A percentile compares a stretch with the other conserved stretches of the same genome.
Conservation (phyloP, 2,888 invertebrate species). For the Nemotelus nigrinus region DNA sequence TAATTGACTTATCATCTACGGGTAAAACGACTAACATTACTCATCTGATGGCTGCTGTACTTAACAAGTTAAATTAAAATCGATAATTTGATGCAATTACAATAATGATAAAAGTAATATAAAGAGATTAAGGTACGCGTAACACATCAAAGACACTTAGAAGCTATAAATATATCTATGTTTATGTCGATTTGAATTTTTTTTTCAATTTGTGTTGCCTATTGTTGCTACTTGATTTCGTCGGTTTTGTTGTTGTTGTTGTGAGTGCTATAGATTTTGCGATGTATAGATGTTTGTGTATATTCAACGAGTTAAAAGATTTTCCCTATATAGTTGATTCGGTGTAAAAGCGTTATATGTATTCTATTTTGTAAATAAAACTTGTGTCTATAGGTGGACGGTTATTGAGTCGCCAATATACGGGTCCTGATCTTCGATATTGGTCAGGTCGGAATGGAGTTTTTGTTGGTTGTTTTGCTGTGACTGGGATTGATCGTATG, state of each 20-base stretch:
- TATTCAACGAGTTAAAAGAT: background rate
- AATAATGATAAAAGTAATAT: conserved; percentile 8
- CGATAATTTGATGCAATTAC: conserved; percentile 35
- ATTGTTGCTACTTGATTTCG: too few species aligned
- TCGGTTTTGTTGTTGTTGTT: background rate
- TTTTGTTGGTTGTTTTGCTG: conserved; percentile 51
- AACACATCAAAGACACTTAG: conserved; percentile 47
- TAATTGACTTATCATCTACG: conserved; percentile 28
- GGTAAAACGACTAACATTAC: conserved; percentile 37
- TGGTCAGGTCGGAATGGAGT: conserved; percentile 52
- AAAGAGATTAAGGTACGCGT: conserved; percentile 49
- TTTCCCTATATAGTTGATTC: background rate
- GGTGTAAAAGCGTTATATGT: conserved; percentile 2
- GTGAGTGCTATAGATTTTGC: background rate
- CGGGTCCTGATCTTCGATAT: conserved; percentile 55
- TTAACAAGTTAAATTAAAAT: conserved; percentile 38
- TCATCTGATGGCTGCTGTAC: conserved; percentile 39
- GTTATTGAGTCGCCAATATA: conserved; percentile 55
- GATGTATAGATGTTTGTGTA: background rate
- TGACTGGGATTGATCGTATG: conserved; percentile 44
- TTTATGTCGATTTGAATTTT: conserved; percentile 11
- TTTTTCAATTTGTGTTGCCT: conserved; percentile 25
- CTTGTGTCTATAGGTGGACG: conserved; percentile 54
- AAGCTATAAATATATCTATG: conserved; percentile 12
- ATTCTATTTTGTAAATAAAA: background rate